These are phyloP conservation scores for Heliangelus exortis DNA, from an alignment of 2,797 vertebrate species.

Conservation along the genomic window DNA sequence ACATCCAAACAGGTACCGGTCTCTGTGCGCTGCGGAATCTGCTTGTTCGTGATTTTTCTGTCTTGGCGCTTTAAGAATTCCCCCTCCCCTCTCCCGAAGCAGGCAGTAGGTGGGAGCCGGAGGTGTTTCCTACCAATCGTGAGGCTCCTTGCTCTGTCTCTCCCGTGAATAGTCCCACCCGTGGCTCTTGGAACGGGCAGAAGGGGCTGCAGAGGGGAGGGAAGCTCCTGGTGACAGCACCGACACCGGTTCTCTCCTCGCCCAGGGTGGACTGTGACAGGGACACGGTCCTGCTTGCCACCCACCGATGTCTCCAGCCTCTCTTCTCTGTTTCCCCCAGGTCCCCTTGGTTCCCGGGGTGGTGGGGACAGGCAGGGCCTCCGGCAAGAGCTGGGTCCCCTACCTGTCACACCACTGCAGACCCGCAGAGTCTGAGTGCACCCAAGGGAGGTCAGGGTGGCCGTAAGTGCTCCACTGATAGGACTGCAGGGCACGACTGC, in stretches of 20 bases:
- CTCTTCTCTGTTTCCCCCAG: background rate
- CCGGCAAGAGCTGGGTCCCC: background rate
- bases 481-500: constrained; percentile 22
- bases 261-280: background rate
- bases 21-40: background rate
- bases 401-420: background rate
- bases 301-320: background rate
- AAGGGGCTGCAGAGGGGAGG: constrained; percentile 6
- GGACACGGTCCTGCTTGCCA: rapidly evolving
- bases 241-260: rapidly evolving
- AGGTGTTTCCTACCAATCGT: background rate
- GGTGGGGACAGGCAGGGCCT: background rate
- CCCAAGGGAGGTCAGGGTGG: constrained; percentile 76
- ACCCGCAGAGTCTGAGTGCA: constrained; percentile 50
- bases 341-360: background rate
- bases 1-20: constrained; percentile 41
- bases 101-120: background rate
- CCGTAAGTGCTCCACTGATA: constrained; percentile 69
- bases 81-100: background rate
- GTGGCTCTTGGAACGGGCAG: background rate
- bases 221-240: constrained; percentile 2
- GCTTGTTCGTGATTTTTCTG: background rate
- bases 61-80: constrained; percentile 44
- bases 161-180: background rate
- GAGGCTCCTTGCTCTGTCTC: background rate